phyloP scores from a whole-genome alignment of 2,113 vertebrate genomes.

The Peromyscus californicus region DNA sequence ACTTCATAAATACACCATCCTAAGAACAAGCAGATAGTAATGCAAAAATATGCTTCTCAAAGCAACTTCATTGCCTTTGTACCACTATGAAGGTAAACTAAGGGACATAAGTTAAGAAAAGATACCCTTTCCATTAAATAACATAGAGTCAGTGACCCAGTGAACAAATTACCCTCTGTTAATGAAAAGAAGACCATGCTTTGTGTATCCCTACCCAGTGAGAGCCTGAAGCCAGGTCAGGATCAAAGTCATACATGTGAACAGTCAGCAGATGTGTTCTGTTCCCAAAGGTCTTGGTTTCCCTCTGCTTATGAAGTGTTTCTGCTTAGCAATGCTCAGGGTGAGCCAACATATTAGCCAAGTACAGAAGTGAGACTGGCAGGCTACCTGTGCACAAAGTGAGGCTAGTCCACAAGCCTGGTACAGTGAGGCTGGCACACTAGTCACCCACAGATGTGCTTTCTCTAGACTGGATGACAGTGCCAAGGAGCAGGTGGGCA shows the following conservation, averaged over 20 bases:
- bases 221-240: background rate
- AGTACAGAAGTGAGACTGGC: background rate
- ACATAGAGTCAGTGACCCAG: no score
- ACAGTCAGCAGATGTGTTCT: rapidly evolving
- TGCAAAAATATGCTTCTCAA: background rate
- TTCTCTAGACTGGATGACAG: background rate
- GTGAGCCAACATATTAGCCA: background rate
- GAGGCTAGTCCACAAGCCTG: background rate
- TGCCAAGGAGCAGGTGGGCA: background rate
- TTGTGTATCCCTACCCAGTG: background rate
- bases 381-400: background rate
- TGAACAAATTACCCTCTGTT: background rate
- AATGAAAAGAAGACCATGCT: background rate
- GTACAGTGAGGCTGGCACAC: background rate
- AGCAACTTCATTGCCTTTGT: background rate
- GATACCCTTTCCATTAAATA: background rate
- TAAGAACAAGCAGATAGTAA: rapidly evolving
- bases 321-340: background rate
- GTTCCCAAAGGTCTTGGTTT: background rate
- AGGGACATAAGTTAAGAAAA: background rate
- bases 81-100: background rate
- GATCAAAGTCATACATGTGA: background rate
- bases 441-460: background rate
- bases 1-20: rapidly evolving
- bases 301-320: constrained; percentile 13